Evolutionary conservation across 2,888 invertebrate species (phyloP).

Genomic region (Nomada hirtipes): DNA sequence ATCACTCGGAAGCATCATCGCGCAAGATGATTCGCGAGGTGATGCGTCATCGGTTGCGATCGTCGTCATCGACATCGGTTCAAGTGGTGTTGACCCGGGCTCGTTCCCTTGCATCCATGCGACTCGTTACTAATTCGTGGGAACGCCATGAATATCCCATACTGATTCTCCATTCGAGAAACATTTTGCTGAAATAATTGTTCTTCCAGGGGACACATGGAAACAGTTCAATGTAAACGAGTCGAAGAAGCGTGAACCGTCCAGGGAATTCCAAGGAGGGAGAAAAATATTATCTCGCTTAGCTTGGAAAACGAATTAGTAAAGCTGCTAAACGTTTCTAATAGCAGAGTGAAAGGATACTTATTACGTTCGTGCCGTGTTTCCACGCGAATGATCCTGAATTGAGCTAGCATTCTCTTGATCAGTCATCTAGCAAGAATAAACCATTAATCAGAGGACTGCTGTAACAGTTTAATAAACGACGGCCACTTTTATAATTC

Average conservation of each 20-base stretch:
- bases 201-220: background rate
- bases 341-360: constrained; percentile 42
- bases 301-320: background rate
- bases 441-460: background rate
- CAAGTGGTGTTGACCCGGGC: constrained; percentile 82
- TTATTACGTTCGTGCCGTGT: constrained; percentile 1
- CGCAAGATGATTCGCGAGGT: constrained; percentile 79
- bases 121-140: constrained; percentile 78
- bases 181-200: constrained; percentile 7
- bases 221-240: constrained; percentile 23
- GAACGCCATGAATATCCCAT: constrained; percentile 71
- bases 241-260: background rate
- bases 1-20: constrained; percentile 71
- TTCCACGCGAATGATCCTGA: constrained; percentile 26
- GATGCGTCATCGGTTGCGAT: constrained; percentile 79
- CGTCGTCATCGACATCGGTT: constrained; percentile 82
- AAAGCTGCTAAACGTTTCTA: constrained; percentile 9
- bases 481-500: background rate
- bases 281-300: constrained; percentile 1
- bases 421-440: constrained; percentile 3
- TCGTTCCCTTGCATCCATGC: constrained; percentile 74
- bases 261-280: background rate
- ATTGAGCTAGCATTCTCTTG: constrained; percentile 33
- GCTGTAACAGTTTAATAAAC: constrained; percentile 11
- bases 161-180: constrained; percentile 37